Percentiles rank a stretch among this genome's conserved stretches.
Conservation (phyloP, 1,140 invertebrate genomes). For the Pararge aegeria region DNA sequence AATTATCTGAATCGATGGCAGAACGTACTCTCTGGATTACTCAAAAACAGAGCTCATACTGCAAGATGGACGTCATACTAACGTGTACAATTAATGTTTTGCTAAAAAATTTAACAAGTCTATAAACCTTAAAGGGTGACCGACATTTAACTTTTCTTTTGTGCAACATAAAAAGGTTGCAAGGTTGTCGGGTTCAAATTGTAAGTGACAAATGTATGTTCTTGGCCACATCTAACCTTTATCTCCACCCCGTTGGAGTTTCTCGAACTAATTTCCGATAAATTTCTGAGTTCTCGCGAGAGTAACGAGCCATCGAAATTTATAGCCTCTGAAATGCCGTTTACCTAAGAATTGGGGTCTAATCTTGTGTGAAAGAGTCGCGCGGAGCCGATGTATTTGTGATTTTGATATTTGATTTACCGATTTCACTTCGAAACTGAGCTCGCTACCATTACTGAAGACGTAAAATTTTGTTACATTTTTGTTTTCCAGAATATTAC, state of each 20-base stretch:
- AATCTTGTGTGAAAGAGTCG: conserved; percentile 74
- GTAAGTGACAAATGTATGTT: conserved; percentile 31
- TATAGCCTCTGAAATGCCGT: conserved; percentile 73
- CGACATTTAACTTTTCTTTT: background rate
- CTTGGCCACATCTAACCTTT: conserved; percentile 36
- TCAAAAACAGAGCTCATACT: no score
- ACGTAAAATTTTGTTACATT: conserved; percentile 16
- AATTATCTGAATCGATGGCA: no score
- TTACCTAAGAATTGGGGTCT: conserved; percentile 75
- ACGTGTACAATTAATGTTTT: background rate
- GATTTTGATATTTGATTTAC: conserved; percentile 41
- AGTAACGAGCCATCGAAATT: conserved; percentile 73
- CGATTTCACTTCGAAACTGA: conserved; percentile 13
- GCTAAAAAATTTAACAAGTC: background rate
- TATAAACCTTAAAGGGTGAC: background rate
- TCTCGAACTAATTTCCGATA: conserved; percentile 70
- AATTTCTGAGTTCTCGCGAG: conserved; percentile 69
- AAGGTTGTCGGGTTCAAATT: background rate
- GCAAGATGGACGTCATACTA: no score
- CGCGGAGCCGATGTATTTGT: conserved; percentile 39
- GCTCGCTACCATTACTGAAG: conserved; percentile 8
- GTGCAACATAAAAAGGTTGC: background rate
- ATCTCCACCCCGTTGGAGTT: conserved; percentile 42
- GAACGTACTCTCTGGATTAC: no score
- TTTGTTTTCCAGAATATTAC: conserved; percentile 10